Conservation (phyloP, 2,113 vertebrate genomes). For the Polypterus bichir region DNA sequence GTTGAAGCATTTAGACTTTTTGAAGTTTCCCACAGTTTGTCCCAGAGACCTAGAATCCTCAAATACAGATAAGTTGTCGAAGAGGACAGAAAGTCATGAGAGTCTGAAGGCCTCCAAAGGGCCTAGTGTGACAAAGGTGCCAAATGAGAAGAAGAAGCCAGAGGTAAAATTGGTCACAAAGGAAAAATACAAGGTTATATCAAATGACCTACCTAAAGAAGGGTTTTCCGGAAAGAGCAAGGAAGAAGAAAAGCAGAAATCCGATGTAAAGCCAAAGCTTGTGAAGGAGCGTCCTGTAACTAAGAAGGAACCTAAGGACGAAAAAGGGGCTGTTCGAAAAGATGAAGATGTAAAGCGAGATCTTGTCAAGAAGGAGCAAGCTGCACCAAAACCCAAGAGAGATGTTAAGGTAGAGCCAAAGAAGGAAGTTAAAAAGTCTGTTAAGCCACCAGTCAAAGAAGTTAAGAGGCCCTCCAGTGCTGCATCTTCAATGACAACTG, state of each 20-base stretch:
- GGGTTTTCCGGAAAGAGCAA: conserved; percentile 22
- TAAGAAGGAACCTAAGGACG: conserved; percentile 59
- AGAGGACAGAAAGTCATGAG: conserved; percentile 64
- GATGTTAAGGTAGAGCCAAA: conserved; percentile 47
- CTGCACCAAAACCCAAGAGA: conserved; percentile 45
- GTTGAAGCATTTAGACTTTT: conserved; percentile 73
- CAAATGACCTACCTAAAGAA: conserved; percentile 34
- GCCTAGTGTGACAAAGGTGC: conserved; percentile 14
- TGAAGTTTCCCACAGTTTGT: conserved; percentile 62
- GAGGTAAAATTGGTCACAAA: conserved; percentile 39
- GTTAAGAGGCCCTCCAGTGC: conserved; percentile 15
- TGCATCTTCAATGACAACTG: conserved; percentile 23
- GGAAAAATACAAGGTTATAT: conserved; percentile 27
- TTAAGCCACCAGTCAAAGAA: conserved; percentile 50
- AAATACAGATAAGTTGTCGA: conserved; percentile 48
- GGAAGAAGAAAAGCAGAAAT: conserved; percentile 20
- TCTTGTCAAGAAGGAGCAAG: conserved; percentile 30
- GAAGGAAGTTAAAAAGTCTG: conserved; percentile 47
- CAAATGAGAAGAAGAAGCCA: conserved; percentile 40
- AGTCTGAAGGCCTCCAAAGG: conserved; percentile 53
- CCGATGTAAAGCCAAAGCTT: conserved; percentile 34
- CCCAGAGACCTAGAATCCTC: conserved; percentile 51
- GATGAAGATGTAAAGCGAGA: conserved; percentile 40
- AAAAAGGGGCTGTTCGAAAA: conserved; percentile 37
- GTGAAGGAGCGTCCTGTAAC: conserved; percentile 35